Conservation (phyloP, 2,888 invertebrate genomes). For the Phengaris alcon region DNA sequence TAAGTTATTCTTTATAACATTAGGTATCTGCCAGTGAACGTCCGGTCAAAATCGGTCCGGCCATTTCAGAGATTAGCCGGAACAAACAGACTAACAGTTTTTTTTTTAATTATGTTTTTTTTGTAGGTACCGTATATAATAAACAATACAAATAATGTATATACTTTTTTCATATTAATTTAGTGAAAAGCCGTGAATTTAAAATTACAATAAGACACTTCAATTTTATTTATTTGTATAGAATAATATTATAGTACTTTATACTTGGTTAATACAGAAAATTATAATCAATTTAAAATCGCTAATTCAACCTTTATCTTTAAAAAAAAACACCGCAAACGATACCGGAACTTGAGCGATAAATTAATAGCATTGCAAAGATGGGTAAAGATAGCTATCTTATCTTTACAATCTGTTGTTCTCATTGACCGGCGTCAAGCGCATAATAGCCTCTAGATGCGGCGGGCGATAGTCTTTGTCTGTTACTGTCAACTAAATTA, state of each 20-base stretch:
- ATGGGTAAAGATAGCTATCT: conserved; percentile 37
- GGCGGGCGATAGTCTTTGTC: conserved; percentile 66
- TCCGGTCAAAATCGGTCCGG: too few relatives aligned
- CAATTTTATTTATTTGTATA: too few relatives aligned
- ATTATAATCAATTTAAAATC: background rate
- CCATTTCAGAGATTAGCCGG: too few relatives aligned
- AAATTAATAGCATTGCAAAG: conserved; percentile 33
- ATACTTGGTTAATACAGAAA: background rate
- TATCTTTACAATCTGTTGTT: conserved; percentile 65
- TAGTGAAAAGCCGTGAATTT: too few relatives aligned
- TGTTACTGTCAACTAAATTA: conserved; percentile 74
- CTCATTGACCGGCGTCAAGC: conserved; percentile 59
- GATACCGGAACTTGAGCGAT: conserved; percentile 32
- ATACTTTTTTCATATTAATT: too few relatives aligned
- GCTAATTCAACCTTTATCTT: background rate
- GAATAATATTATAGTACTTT: too few relatives aligned
- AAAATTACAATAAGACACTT: too few relatives aligned
- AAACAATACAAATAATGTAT: too few relatives aligned
- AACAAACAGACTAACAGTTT: background rate
- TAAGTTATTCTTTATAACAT: too few relatives aligned
- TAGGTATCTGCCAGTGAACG: too few relatives aligned
- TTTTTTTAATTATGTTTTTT: too few relatives aligned
- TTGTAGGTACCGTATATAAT: too few relatives aligned
- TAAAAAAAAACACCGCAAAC: background rate
- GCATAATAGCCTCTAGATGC: conserved; percentile 74